Percentiles rank a stretch among this genome's conserved stretches.
Evolutionary conservation across 2,888 invertebrate species (phyloP).

Genomic region (Ctenicera cuprea): DNA sequence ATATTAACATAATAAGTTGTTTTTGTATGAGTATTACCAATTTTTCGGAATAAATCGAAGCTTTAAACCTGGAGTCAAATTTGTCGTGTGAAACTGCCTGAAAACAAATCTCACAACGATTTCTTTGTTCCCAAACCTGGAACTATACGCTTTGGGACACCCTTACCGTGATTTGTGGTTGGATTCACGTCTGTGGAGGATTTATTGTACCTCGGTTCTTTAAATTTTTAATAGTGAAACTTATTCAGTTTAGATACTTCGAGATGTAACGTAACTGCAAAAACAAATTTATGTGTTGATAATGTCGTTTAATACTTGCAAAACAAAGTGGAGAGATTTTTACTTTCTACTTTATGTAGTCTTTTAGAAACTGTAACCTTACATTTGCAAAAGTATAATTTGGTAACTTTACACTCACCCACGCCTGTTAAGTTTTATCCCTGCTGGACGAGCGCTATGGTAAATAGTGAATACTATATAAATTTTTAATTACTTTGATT

Average conservation of each 20-base stretch:
- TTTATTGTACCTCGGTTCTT: conserved; percentile 49
- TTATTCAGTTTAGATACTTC: conserved; percentile 41
- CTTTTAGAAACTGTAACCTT: too few species aligned
- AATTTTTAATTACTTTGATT: too few species aligned
- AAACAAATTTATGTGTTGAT: not conserved
- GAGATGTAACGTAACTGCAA: not conserved
- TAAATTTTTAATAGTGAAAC: conserved; percentile 53
- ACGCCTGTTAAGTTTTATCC: too few species aligned
- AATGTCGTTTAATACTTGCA: too few species aligned
- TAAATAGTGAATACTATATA: too few species aligned
- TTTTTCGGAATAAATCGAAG: conserved; percentile 32
- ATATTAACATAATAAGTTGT: too few species aligned
- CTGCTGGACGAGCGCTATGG: too few species aligned
- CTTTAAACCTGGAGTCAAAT: conserved; percentile 46
- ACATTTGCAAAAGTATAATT: too few species aligned
- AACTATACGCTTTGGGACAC: conserved; percentile 52
- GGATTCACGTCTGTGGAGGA: conserved; percentile 50
- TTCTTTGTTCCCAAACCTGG: conserved; percentile 51
- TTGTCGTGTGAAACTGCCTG: conserved; percentile 52
- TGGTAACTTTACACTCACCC: too few species aligned
- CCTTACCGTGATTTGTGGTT: conserved; percentile 53
- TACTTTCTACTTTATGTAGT: too few species aligned
- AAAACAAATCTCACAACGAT: conserved; percentile 53
- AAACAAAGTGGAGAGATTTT: too few species aligned
- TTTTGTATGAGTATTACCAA: not conserved